These are phyloP conservation scores for Didymodactylos carnosus DNA, from an alignment of 2,888 invertebrate species.

Conservation along the genomic window DNA sequence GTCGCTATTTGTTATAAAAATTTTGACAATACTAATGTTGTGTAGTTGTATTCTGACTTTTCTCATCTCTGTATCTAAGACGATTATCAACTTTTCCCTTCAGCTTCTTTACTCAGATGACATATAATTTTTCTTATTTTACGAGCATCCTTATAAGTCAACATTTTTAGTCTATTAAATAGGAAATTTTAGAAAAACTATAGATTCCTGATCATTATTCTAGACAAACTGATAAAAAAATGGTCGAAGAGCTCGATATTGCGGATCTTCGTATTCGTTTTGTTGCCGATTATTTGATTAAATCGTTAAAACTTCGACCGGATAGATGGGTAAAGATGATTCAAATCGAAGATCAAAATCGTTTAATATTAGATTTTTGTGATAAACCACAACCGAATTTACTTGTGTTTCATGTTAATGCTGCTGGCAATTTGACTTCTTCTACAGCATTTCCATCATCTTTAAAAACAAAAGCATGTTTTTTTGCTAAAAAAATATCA, in stretches of 20 bases:
- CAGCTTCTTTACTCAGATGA: no score
- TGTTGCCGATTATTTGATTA: constrained; percentile 49
- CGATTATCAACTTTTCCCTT: no score
- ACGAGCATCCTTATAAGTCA: no score
- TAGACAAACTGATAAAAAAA: background rate
- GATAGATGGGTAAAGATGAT: constrained; percentile 73
- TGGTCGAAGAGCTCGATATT: constrained; percentile 26
- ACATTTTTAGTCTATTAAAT: no score
- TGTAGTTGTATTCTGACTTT: no score
- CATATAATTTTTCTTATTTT: no score
- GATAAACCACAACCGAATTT: constrained; percentile 28
- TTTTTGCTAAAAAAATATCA: constrained; percentile 53
- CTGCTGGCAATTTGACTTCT: constrained; percentile 42
- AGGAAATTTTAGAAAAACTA: no score
- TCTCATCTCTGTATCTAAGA: no score
- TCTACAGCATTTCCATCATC: constrained; percentile 62
- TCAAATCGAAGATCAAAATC: constrained; percentile 31
- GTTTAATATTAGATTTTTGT: constrained; percentile 31
- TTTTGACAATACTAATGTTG: no score
- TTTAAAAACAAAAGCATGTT: constrained; percentile 41
- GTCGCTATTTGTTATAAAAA: no score
- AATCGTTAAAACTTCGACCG: constrained; percentile 59
- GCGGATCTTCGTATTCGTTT: constrained; percentile 57
- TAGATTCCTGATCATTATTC: no score
- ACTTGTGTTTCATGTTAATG: constrained; percentile 23